Conservation (phyloP, 2,888 invertebrate species). For the Chrysolina haemoptera region DNA sequence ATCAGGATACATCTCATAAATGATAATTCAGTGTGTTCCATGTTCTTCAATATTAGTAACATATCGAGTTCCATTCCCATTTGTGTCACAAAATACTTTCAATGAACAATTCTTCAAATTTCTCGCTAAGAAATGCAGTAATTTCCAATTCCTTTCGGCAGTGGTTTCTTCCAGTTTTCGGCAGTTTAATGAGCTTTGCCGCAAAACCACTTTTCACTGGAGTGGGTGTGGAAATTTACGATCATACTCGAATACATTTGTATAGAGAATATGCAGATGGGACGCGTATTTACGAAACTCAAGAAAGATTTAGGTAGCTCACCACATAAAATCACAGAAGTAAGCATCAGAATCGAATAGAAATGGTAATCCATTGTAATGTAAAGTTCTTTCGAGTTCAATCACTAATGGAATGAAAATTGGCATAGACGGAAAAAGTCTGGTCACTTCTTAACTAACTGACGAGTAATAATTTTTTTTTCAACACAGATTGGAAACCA, state of each 20-base stretch:
- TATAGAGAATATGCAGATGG: constrained; percentile 14
- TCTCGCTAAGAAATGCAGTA: neutral
- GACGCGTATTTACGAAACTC: neutral
- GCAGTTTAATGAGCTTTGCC: neutral
- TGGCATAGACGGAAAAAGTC: neutral
- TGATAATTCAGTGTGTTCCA: no score
- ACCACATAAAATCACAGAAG: neutral
- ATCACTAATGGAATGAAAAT: neutral
- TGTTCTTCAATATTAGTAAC: no score
- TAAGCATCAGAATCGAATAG: neutral
- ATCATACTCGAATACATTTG: neutral
- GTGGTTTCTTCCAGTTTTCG: neutral
- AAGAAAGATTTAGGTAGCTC: neutral
- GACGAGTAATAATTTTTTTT: neutral
- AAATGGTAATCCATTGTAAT: constrained; percentile 2
- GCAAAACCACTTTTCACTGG: neutral
- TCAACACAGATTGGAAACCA: no score
- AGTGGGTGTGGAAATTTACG: constrained; percentile 13
- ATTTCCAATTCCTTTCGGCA: neutral
- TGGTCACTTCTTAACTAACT: neutral
- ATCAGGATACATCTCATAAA: no score
- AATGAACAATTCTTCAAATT: no score
- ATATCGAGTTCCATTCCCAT: no score
- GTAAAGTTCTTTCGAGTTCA: neutral
- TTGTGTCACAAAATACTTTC: no score